These are phyloP conservation scores for Drosophila cracens DNA, from an alignment of 2,888 invertebrate genomes.

Conservation along the genomic window DNA sequence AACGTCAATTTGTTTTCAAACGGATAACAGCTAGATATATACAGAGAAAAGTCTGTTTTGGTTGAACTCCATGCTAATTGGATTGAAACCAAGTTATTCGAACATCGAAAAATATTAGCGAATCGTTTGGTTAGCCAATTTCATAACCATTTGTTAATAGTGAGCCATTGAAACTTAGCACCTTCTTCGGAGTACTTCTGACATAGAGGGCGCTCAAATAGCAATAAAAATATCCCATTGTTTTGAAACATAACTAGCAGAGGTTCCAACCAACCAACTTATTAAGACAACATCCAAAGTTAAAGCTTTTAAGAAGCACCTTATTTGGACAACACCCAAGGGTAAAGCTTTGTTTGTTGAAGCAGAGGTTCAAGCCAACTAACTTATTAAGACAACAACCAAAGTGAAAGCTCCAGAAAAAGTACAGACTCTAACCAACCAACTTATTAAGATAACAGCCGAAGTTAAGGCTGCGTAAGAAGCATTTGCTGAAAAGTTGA, in stretches of 20 bases:
- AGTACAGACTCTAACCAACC: not conserved
- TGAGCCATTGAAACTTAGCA: not conserved
- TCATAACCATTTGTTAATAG: not conserved
- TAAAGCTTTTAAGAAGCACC: not conserved
- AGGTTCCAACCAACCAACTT: not conserved
- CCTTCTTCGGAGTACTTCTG: not conserved
- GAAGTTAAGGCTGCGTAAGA: too few relatives aligned
- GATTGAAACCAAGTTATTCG: not conserved
- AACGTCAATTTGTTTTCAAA: not conserved
- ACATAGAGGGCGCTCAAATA: constrained; percentile 8
- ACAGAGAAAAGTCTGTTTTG: too few relatives aligned
- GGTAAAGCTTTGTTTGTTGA: not conserved
- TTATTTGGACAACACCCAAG: not conserved
- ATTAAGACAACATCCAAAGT: not conserved
- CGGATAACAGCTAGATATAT: not conserved
- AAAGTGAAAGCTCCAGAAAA: not conserved
- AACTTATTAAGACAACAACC: not conserved
- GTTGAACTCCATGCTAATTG: not conserved
- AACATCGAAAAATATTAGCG: not conserved
- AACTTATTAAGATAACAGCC: not conserved
- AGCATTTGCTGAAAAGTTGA: not conserved
- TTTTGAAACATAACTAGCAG: not conserved
- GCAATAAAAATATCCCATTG: not conserved
- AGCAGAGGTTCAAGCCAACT: not conserved
- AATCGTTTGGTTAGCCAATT: not conserved